Percentiles rank a stretch among this genome's conserved stretches.
Conservation (phyloP, 2,113 vertebrate species). For the Tragelaphus imberbis region DNA sequence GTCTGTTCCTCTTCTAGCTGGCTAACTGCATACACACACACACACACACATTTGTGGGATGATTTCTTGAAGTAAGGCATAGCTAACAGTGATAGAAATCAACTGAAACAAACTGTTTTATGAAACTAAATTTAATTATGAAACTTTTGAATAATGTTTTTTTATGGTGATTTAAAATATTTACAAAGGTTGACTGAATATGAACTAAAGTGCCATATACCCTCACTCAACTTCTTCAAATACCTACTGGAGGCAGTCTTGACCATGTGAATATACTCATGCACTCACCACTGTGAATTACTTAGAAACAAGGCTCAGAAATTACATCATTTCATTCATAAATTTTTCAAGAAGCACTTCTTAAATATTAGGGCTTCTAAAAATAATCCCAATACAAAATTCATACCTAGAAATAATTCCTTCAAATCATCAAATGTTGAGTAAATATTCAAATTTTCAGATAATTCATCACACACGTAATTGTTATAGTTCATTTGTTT, state of each 20-base stretch:
- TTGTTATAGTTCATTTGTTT: background rate
- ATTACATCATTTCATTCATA: background rate
- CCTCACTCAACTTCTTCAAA: background rate
- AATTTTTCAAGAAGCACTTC: background rate
- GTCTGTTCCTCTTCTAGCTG: background rate
- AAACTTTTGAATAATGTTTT: background rate
- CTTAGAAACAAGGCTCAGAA: background rate
- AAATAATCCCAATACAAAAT: background rate
- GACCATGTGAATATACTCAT: background rate
- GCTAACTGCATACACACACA: background rate
- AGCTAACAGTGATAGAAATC: background rate
- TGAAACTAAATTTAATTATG: background rate
- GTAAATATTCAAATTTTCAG: background rate
- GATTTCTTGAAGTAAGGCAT: background rate
- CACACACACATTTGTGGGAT: background rate
- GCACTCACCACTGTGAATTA: background rate
- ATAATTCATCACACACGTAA: background rate
- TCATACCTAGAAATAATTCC: background rate
- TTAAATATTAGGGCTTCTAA: background rate
- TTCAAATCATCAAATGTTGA: background rate
- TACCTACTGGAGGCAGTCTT: background rate
- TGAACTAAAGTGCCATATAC: background rate
- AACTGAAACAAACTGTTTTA: background rate
- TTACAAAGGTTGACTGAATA: background rate
- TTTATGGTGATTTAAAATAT: background rate